phyloP scores from a whole-genome alignment of 2,797 vertebrate species.

The Lacerta agilis region DNA sequence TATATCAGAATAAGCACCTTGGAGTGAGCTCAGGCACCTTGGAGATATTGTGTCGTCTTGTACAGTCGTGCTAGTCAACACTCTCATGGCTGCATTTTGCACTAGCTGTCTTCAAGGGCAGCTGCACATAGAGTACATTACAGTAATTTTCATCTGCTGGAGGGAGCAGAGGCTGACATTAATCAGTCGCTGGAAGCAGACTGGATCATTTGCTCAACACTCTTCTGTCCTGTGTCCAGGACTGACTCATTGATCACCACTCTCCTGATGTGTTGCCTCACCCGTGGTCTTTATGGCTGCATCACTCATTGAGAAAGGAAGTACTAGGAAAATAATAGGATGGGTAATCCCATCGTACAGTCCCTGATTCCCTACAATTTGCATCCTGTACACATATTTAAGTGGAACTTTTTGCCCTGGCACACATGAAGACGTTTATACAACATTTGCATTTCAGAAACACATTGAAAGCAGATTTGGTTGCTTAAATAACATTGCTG shows the following conservation, averaged over 20 bases:
- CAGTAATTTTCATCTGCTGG: neutral
- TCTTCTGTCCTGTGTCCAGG: neutral
- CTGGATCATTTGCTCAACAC: neutral
- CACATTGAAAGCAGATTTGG: neutral
- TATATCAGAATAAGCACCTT: too few relatives aligned
- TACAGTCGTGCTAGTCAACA: too few relatives aligned
- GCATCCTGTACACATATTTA: neutral
- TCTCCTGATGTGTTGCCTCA: neutral
- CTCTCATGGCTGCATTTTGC: too few relatives aligned
- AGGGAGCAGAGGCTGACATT: neutral
- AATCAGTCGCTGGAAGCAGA: neutral
- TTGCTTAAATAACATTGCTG: neutral
- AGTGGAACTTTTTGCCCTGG: neutral
- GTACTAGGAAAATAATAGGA: neutral
- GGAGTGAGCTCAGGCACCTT: too few relatives aligned
- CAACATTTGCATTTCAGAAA: neutral
- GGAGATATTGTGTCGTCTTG: too few relatives aligned
- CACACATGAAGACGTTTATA: neutral
- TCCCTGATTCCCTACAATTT: neutral
- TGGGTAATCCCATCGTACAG: neutral
- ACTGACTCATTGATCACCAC: neutral
- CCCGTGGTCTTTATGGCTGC: neutral
- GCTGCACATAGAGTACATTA: too few relatives aligned
- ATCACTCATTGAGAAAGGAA: neutral
- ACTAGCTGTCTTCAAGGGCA: too few relatives aligned